Conservation (phyloP, 92 coral and sea anemone species). For the Zoanthus sociatus region DNA sequence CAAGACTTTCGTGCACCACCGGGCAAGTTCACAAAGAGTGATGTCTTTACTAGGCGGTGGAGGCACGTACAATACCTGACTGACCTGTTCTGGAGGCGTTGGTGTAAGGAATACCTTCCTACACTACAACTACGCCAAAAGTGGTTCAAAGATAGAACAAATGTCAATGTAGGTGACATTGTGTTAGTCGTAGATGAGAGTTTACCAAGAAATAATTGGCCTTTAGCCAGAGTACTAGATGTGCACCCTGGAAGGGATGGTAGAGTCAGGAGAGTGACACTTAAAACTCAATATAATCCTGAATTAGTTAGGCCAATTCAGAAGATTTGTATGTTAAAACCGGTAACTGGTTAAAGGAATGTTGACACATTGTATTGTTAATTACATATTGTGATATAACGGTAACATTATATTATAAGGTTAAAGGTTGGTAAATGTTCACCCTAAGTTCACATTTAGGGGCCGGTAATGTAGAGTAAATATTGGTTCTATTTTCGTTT, state of each 20-base stretch:
- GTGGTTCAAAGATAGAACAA: slow-evolving; percentile 23
- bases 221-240: slow-evolving; percentile 9
- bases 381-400: too few relatives aligned
- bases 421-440: too few relatives aligned
- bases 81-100: too few relatives aligned
- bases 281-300: slow-evolving; percentile 17
- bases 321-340: slow-evolving; percentile 20
- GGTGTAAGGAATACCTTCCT: too few relatives aligned
- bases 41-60: neutral
- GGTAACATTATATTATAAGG: too few relatives aligned
- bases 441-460: too few relatives aligned
- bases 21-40: slow-evolving; percentile 32
- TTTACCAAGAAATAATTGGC: slow-evolving; percentile 19
- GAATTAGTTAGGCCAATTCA: slow-evolving; percentile 1
- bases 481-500: too few relatives aligned
- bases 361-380: too few relatives aligned
- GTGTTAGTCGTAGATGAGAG: neutral
- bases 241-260: slow-evolving; percentile 32
- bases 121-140: too few relatives aligned
- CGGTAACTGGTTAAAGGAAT: neutral
- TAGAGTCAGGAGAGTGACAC: slow-evolving; percentile 14
- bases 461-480: too few relatives aligned
- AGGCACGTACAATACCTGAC: too few relatives aligned
- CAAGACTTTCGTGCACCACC: slow-evolving; percentile 46
- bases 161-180: slow-evolving; percentile 22